Evolutionary conservation across 2,797 vertebrate genomes (phyloP).

Genomic region (Alca torda): DNA sequence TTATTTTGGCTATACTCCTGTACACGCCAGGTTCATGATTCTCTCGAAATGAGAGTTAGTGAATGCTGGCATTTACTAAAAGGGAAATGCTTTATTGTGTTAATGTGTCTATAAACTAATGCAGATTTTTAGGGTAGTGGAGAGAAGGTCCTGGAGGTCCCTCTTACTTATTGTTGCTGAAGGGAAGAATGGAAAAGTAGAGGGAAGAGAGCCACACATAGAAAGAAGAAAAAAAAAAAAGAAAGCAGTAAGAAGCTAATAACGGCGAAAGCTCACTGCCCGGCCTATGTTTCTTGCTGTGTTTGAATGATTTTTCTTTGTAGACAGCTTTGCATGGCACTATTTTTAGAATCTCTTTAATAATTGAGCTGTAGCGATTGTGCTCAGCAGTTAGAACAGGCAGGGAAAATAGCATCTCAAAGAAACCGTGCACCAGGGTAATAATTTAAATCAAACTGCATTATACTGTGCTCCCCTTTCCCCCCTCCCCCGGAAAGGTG

Average conservation of each 20-base stretch:
- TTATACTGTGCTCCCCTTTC: conserved; percentile 32
- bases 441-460: conserved; percentile 74
- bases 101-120: conserved; percentile 29
- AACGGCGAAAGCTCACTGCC: conserved; percentile 44
- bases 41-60: not conserved
- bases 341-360: conserved; percentile 81
- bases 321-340: conserved; percentile 62
- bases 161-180: conserved; percentile 18
- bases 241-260: conserved; percentile 58
- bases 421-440: conserved; percentile 60
- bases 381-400: conserved; percentile 71
- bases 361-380: conserved; percentile 80
- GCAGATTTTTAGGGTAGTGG: conserved; percentile 14
- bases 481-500: not conserved
- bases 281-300: conserved; percentile 61
- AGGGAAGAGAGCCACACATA: not conserved
- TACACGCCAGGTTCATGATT: not conserved
- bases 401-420: conserved; percentile 73
- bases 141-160: conserved; percentile 27
- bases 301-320: conserved; percentile 75
- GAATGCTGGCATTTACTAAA: conserved; percentile 30
- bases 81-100: not conserved
- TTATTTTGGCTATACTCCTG: not conserved
- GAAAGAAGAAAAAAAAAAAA: not conserved
- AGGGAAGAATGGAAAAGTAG: conserved; percentile 32